Conservation (phyloP, 2,888 invertebrate genomes). For the Heliconius ismenius region DNA sequence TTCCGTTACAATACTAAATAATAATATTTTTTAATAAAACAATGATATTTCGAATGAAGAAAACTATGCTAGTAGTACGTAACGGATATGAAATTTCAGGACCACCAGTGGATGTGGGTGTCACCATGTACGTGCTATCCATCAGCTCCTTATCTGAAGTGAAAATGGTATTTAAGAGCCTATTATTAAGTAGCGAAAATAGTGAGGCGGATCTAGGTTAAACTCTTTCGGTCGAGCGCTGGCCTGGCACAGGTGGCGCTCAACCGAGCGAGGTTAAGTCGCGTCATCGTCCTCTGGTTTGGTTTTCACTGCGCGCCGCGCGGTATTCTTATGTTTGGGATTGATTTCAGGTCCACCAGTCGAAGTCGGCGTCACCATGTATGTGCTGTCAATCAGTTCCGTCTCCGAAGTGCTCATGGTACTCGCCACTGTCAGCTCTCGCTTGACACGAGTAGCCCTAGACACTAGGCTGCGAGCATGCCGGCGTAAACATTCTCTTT, state of each 20-base stretch:
- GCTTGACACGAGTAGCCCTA: constrained; percentile 76
- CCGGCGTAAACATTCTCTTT: constrained; percentile 56
- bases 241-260: constrained; percentile 50
- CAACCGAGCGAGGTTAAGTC: constrained; percentile 90
- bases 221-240: constrained; percentile 57
- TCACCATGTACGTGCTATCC: constrained; percentile 91
- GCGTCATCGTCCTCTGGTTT: constrained; percentile 62
- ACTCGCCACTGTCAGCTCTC: constrained; percentile 90
- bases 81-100: constrained; percentile 81
- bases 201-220: constrained; percentile 56
- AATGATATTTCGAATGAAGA: constrained; percentile 13
- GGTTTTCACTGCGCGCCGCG: constrained; percentile 64
- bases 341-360: constrained; percentile 96
- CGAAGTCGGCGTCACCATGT: constrained; percentile 98
- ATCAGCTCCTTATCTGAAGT: constrained; percentile 92
- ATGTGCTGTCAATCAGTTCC: constrained; percentile 98
- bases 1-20: not conserved
- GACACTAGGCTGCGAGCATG: constrained; percentile 82
- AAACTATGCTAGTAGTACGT: constrained; percentile 49
- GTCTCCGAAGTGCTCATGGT: constrained; percentile 99
- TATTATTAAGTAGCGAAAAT: constrained; percentile 62
- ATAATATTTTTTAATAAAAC: not conserved
- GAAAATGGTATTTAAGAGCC: constrained; percentile 85
- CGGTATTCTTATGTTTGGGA: constrained; percentile 76
- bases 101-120: constrained; percentile 89